Evolutionary conservation across 2,888 invertebrate genomes (phyloP).

Genomic region (Dexiosoma caninum): DNA sequence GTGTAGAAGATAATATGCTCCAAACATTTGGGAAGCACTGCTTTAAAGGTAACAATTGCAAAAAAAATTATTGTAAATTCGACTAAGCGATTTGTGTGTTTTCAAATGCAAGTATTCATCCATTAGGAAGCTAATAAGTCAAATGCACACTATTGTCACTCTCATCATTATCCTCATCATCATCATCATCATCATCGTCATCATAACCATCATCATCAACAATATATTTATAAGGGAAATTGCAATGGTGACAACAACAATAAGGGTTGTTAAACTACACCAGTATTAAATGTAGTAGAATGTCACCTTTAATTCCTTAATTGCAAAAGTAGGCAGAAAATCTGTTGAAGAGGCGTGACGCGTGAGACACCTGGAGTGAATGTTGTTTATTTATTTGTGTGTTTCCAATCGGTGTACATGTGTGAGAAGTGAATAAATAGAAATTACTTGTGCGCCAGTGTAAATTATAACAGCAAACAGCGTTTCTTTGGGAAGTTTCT

Average conservation of each 20-base stretch:
- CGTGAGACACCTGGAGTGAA: slow-evolving; percentile 76
- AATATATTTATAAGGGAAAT: background rate
- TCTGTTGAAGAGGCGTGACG: slow-evolving; percentile 72
- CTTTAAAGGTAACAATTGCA: slow-evolving; percentile 39
- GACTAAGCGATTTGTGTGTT: slow-evolving; percentile 40
- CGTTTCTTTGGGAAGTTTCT: slow-evolving; percentile 6
- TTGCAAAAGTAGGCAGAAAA: slow-evolving; percentile 60
- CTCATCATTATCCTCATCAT: slow-evolving; percentile 18
- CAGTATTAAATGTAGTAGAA: slow-evolving; percentile 29
- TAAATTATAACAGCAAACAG: slow-evolving; percentile 1
- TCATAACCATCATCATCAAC: slow-evolving; percentile 15
- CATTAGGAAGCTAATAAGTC: slow-evolving; percentile 71
- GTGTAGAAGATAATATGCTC: too few relatives aligned
- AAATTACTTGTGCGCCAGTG: slow-evolving; percentile 26
- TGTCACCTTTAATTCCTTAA: slow-evolving; percentile 46
- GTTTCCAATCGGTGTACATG: background rate
- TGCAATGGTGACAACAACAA: slow-evolving; percentile 4
- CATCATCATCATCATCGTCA: slow-evolving; percentile 18
- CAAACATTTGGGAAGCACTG: background rate
- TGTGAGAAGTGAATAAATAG: background rate
- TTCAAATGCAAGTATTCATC: slow-evolving; percentile 33
- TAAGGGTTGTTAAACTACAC: slow-evolving; percentile 44
- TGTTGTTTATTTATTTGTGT: slow-evolving; percentile 65
- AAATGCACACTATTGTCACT: slow-evolving; percentile 58
- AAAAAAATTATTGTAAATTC: slow-evolving; percentile 44